A percentile compares a stretch with the other conserved stretches of the same genome.
Conservation (phyloP, 2,888 invertebrate genomes). For the Rotaria sp. region DNA sequence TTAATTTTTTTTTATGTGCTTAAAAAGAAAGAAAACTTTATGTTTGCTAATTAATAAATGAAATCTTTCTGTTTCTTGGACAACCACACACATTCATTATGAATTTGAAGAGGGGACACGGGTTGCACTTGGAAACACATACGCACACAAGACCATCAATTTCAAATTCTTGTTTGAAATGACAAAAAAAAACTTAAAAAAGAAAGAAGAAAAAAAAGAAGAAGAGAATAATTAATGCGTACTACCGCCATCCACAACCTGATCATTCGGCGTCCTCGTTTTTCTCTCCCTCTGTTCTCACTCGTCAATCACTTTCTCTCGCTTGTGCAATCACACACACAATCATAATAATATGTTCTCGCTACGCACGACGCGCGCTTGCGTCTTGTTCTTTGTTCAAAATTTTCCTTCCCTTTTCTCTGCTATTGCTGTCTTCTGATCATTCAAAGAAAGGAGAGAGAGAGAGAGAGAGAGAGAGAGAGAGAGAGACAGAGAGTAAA, state of each 20-base stretch:
- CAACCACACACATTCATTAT: conserved; percentile 5
- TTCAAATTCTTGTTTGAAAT: conserved; percentile 6
- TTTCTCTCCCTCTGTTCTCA: background rate
- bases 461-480: background rate
- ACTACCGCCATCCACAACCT: conserved; percentile 19
- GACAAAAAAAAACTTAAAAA: background rate
- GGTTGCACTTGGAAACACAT: conserved; percentile 8
- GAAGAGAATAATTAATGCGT: conserved; percentile 18
- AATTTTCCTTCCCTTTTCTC: conserved; percentile 18
- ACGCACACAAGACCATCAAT: conserved; percentile 5
- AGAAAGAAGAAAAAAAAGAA: background rate
- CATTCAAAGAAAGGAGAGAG: conserved; percentile 19
- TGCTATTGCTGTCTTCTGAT: conserved; percentile 16
- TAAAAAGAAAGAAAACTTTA: background rate
- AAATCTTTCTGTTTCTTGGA: conserved; percentile 18
- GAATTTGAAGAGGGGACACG: background rate
- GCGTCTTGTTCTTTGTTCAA: conserved; percentile 22
- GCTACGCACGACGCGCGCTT: conserved; percentile 21
- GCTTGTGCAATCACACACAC: conserved; percentile 24
- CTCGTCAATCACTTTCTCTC: conserved; percentile 19
- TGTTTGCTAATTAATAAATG: conserved; percentile 18
- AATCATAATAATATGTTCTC: conserved; percentile 24
- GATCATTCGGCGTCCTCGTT: conserved; percentile 11
- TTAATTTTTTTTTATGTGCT: conserved; percentile 5
- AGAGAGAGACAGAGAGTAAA: background rate